phyloP scores from a whole-genome alignment of 1,140 invertebrate genomes.

The Diorhabda carinulata region DNA sequence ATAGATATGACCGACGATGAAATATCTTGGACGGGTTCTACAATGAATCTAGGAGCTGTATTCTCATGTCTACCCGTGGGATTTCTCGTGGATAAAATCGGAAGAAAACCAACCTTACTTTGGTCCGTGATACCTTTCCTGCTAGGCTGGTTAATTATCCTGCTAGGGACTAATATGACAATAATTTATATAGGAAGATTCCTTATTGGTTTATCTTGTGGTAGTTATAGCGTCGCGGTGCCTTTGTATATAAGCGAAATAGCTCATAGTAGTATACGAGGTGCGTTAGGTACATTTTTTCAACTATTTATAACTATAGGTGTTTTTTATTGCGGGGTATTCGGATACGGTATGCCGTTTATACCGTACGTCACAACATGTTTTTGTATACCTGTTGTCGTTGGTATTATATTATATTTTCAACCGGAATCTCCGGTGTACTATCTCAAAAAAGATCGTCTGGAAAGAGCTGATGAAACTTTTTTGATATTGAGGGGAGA shows the following conservation, averaged over 20 bases:
- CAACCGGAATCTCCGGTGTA: constrained; percentile 66
- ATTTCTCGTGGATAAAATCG: constrained; percentile 61
- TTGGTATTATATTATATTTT: constrained; percentile 56
- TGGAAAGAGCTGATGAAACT: constrained; percentile 60
- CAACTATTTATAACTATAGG: constrained; percentile 64
- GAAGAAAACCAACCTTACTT: constrained; percentile 64
- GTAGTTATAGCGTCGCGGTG: constrained; percentile 59
- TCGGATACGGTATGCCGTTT: constrained; percentile 50
- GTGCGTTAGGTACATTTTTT: constrained; percentile 57
- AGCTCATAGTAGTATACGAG: constrained; percentile 55
- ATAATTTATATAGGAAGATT: constrained; percentile 66
- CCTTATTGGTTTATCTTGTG: constrained; percentile 60
- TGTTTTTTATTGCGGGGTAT: constrained; percentile 57
- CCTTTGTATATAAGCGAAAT: constrained; percentile 74
- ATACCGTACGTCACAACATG: constrained; percentile 54
- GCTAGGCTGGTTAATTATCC: constrained; percentile 64
- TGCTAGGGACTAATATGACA: constrained; percentile 54
- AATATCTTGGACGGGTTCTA: constrained; percentile 48
- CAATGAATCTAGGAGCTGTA: constrained; percentile 58
- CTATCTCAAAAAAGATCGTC: constrained; percentile 54
- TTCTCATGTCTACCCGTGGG: constrained; percentile 58
- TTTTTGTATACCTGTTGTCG: constrained; percentile 56
- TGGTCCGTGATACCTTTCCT: constrained; percentile 61
- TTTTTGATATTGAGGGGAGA: constrained; percentile 67
- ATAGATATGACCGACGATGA: constrained; percentile 32